Evolutionary conservation across 2,888 invertebrate genomes (phyloP), one percentile per base, ranked within the genome.

Genomic region (Xestia ashworthii): DNA sequence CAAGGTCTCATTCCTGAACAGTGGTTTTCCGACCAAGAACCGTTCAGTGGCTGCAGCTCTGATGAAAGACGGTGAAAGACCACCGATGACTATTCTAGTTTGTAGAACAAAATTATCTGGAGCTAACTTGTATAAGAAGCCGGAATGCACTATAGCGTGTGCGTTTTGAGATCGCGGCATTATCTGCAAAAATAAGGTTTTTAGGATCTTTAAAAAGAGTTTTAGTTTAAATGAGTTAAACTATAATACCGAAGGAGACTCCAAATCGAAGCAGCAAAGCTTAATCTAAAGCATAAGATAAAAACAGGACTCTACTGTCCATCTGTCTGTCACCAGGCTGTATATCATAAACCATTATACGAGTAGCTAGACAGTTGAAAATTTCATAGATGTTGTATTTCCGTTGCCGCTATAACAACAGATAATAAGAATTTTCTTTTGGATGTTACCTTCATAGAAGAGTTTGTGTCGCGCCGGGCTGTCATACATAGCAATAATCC

Each of bases 121-220:
- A 38, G 83, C 76, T 5, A 94, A 65, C 87, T 92, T 91, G 69
- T 98, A 97, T 0, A 97, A 92, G 89, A 98, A 98, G 8, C 97
- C 98, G 14, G 98, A 98, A 89, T 98, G 98, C 0, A 98, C 97
- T 80, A 98, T 97, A 0, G 98, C 98, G 89, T 98, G 98, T 0
- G 98, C 97, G 89, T 98, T 98, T 94, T 98, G 98, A 0, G 97
- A 97, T 80, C 98, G 95, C 0, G 98, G 97, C 97, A 98, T 98
- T 69, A 98, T 97, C 98, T 98, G 89, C 11, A 44, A 89, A 92
- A 67, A 25, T 16, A 12, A 1, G 0, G 9, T 8, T 1, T 41
- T 14, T 11, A 0, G 6, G 12, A 8, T 41, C 41, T 32, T 41
- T 6, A 5, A 5, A 44, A 41, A 38, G 9, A 62, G 6, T 25